Evolutionary conservation across 1,140 invertebrate species (phyloP), one percentile per base, ranked within the genome.

Genomic region (Lasioglossum baleicum): DNA sequence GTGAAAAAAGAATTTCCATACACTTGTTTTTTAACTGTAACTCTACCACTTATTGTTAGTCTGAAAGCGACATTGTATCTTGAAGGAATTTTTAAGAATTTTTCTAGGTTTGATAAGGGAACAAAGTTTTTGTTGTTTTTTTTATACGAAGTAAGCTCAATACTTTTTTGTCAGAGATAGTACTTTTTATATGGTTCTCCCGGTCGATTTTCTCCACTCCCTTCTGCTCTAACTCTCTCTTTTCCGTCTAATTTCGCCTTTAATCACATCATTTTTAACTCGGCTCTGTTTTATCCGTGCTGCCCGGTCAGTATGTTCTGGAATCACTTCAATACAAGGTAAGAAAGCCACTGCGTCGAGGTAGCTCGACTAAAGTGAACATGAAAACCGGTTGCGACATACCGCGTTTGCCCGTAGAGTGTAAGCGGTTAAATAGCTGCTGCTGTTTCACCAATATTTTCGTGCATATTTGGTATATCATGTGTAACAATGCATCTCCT

Each of bases 321-420:
- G 97, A 98, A 97, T 95, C 97, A 98, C 96, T 98, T 98, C 97
- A 98, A 98, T 93, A 96, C 97, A 95, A 98, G 97, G 97, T 98
- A 98, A 98, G 97, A 95, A 89, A 77, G 75, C 79, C 75, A 72
- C 60, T 78, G 79, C 61, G 74, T 82, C 83, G 77, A 86, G 31
- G 48, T 77, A 83, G 58, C 68, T 74, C 69, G 67, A 83, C 40
- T 77, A 75, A 74, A 69, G 22, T 65, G 26, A 76, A 64, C 56
- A 56, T 6, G 13, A 63, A 31, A 48, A 8, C 20, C 56, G 56
- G 72, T 84, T 85, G 82, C 78, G 20, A 75, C 51, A 68, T 48
- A 48, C 44, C 42, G 51, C 72, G 64, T 83, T 83, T 66, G 66
- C 68, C 67, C 22, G 67, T 82, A 85, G 81, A 81, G 44, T 58